Base-by-base conservation (phyloP, 2,888 invertebrate genomes). In the Thereva nobilitata region DNA sequence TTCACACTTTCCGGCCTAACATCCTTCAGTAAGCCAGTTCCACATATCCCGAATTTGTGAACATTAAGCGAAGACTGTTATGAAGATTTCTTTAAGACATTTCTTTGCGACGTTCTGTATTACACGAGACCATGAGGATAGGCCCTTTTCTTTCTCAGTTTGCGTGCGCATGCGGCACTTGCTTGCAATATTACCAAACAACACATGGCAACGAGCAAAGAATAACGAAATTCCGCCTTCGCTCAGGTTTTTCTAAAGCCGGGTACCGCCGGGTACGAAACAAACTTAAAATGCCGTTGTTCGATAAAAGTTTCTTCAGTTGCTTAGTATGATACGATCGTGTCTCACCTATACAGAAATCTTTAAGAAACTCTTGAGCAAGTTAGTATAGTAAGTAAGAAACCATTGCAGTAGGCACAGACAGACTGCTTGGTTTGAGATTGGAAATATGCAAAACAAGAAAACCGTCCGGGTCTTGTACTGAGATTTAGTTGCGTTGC, bases 401-500 rank as follows among this genome's bases (percentile, higher is more conserved):
- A 23, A 23, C 23, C 23, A 23, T 23, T 23, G 23, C 23, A 45
- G 59, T 45, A 47, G 40, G 12, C 47, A 54, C 23, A 54, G 45
- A 40, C 45, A n/a, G 57, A 42, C 34, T 23, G 23, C 23, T 23
- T 23, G 23, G 23, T 23, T 23, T 23, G n/a, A 45, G n/a, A 34
- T 8, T 10, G 47, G 47, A 40, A 45, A 23, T 59, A 59, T 59
- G 59, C 59, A 59, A 59, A 59, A 59, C 49, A 59, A 35, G 49
- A 59, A 49, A 49, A 59, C 38, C n/a, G 47, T 37, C 47, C 59
- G 49, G 23, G 23, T 23, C 23, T 41, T 23, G 35, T 12, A 42
- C 52, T 37, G 55, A 65, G 55, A 49, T 56, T 50, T 57, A 66
- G 66, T 66, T n/a, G 50, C 52, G 41, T 38, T 35, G 50, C 23